Evolutionary conservation across 2,113 vertebrate species (phyloP), one percentile per base, ranked within the genome.

Genomic region (Grallaria varia): DNA sequence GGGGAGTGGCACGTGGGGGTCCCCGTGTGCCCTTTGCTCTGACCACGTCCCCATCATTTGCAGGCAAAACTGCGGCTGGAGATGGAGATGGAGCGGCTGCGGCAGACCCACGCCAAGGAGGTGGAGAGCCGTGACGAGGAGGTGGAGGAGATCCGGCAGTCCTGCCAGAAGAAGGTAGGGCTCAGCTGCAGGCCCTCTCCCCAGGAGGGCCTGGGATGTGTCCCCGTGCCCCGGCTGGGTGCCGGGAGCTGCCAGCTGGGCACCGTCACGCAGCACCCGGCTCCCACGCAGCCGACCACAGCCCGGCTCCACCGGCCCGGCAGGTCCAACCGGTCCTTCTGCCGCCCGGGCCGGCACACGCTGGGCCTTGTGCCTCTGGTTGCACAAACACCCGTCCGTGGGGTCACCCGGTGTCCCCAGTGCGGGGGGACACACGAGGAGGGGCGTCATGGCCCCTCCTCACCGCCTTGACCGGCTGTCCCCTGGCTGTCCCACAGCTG

Each of bases 31-130:
- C 47, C n/a, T 68, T 59, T 0, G 3, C 63, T 49, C 78, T 89
- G 63, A 82, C 64, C 30, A 8, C 16, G 1, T 66, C 37, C 55
- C 64, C n/a, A 19, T 42, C 9, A 0, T 84, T 92, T 66, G 12
- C 87, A 99, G 99, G 99, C 99, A 37, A 99, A 99, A 93, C 98
- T 99, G 58, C 99, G 99, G 63, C 97, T 99, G 55, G 99, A 99
- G 97, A 99, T 99, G 99, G 99, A 99, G 98, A 99, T 98, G 98
- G 99, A 99, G 96, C 95, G 99, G 30, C 97, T 99, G 68, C 98
- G 99, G 62, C 99, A 99, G 94, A 99, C 98, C 14, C 99, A 99
- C 42, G 98, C 98, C 89, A 99, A 99, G 97, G 99, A 99, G 91
- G 98, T 99, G 14, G 99, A 99, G 92, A 99, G 96, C 97, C 99